Base-by-base conservation (phyloP, 2,888 invertebrate species). In the Microchrysa polita region DNA sequence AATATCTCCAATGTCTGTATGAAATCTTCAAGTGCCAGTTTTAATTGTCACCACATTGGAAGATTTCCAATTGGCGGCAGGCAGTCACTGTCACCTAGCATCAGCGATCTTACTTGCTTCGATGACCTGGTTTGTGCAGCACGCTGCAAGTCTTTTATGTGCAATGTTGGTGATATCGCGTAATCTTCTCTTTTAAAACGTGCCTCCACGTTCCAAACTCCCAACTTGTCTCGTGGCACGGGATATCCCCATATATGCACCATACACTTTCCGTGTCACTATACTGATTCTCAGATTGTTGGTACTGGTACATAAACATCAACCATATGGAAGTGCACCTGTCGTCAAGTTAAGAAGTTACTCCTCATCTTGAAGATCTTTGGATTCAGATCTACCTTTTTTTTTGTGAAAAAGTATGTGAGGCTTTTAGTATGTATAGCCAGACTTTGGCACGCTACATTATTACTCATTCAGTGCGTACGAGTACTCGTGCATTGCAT, bases 111-210 rank as follows among this genome's bases (percentile, higher is more conserved):
- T 55, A 67, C 57, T 67, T 42, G 74, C 74, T 73, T 76, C 74
- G 74, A 71, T 76, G 76, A 76, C 76, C 76, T 73, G 76, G 74
- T 72, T 76, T 73, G 44, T 44, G 52, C 27, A 34, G 27, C n/a
- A n/a, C n/a, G n/a, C n/a, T 34, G 27, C 27, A 34, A 34, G n/a
- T 34, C 27, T 2, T n/a, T 34, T 12, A 16, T 20, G 40, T 22
- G 48, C 44, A 23, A 44, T 42, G 40, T 34, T 53, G 69, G 40
- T 40, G 69, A 69, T 57, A 69, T 55, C 69, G 69, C 10, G 57
- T 69, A 40, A 69, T 69, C 69, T 69, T 69, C 69, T 69, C 42
- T 57, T 69, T 55, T 69, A 18, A n/a, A n/a, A 23, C 27, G 7
- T 34, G 27, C 27, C 27, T 34, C 27, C n/a, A n/a, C n/a, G n/a